phyloP scores from a whole-genome alignment of 1,140 invertebrate genomes.

The Ceratoteleas bidentatus region DNA sequence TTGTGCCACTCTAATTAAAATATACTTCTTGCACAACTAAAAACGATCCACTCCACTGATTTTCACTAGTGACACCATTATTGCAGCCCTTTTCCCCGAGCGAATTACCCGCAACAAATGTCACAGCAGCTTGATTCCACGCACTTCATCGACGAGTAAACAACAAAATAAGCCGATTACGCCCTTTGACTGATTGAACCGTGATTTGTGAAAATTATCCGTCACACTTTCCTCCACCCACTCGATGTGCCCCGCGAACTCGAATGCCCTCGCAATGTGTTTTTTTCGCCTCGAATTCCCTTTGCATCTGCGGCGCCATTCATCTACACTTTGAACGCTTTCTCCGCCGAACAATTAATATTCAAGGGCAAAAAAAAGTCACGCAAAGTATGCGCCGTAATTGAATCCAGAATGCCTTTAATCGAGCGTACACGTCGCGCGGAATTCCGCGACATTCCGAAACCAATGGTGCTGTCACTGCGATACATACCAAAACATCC shows the following conservation, averaged over 20 bases:
- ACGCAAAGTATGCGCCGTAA: constrained; percentile 20
- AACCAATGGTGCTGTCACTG: not conserved
- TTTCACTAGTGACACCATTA: not conserved
- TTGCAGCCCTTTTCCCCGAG: too few species aligned
- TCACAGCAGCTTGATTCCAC: too few species aligned
- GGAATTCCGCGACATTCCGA: not conserved
- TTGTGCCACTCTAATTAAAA: too few species aligned
- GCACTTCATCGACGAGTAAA: too few species aligned
- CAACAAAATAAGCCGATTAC: too few species aligned
- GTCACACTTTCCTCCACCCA: not conserved
- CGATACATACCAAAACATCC: too few species aligned
- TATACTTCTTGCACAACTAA: too few species aligned
- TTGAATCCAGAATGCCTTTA: constrained; percentile 6
- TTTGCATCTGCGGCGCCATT: constrained; percentile 13
- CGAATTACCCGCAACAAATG: too few species aligned
- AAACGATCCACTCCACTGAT: too few species aligned
- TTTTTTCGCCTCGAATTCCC: constrained; percentile 12
- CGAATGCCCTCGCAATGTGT: not conserved
- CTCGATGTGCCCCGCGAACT: not conserved
- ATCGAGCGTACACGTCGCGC: not conserved
- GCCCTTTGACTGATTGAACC: too few species aligned
- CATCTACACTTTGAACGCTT: constrained; percentile 16
- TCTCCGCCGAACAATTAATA: constrained; percentile 29
- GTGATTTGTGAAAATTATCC: too few species aligned
- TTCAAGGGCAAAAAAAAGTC: constrained; percentile 25